Evolutionary conservation across 2,113 vertebrate genomes (phyloP).

Genomic region (Brachirus orientalis): DNA sequence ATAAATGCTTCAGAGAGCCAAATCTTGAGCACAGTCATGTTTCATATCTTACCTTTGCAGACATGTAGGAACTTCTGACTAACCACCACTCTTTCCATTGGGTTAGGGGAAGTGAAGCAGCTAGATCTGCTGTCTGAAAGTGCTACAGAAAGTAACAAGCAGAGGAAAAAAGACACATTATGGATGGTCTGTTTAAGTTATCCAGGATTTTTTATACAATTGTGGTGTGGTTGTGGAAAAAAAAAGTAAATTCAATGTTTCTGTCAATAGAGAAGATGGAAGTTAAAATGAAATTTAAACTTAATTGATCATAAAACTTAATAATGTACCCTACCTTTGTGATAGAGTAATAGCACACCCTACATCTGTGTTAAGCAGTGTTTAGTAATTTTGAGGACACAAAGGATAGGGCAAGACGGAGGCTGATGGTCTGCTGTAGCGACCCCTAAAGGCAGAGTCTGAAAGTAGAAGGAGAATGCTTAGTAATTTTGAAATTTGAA

Average conservation of each 20-base stretch:
- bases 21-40: constrained; percentile 44
- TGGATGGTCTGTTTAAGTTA: neutral
- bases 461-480: too few relatives aligned
- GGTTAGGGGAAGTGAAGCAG: constrained; percentile 64
- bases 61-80: constrained; percentile 76
- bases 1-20: neutral
- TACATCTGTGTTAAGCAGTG: too few relatives aligned
- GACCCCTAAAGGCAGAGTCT: too few relatives aligned
- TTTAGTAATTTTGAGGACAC: too few relatives aligned
- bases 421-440: too few relatives aligned
- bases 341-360: too few relatives aligned
- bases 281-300: too few relatives aligned
- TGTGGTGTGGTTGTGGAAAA: neutral
- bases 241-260: neutral
- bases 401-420: too few relatives aligned
- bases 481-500: too few relatives aligned
- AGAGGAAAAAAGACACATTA: neutral
- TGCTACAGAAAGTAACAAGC: constrained; percentile 9
- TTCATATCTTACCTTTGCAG: constrained; percentile 66
- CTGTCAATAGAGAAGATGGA: neutral
- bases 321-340: too few relatives aligned
- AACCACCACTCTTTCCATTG: constrained; percentile 85
- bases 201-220: neutral
- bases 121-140: constrained; percentile 16
- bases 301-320: too few relatives aligned